Evolutionary conservation across 2,797 vertebrate species (phyloP), one percentile per base, ranked within the genome.

Genomic region (Phataginus tricuspis): DNA sequence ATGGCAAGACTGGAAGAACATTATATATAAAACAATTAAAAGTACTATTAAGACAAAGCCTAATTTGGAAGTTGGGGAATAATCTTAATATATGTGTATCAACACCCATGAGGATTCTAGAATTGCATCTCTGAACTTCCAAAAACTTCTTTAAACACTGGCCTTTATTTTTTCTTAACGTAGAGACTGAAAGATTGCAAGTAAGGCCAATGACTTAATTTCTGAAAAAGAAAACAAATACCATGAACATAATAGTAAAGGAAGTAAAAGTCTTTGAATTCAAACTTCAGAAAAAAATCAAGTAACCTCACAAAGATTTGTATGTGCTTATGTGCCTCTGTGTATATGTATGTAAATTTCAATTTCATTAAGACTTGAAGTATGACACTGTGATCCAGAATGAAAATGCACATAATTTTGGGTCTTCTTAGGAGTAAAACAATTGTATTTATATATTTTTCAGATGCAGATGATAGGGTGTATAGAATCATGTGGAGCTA

Each of bases 221-320:
- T n/a, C 14, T 89, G 59, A 72, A 59, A 45, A 51, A 14, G 31
- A 79, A 12, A 90, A 45, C 63, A 16, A 53, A 66, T 14, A 83
- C 42, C n/a, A n/a, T 57, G 37, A 39, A 53, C 4, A 29, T 59
- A 90, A 45, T 64, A 79, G 25, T 51, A 80, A 72, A 61, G 39
- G 0, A 75, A 55, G 4, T 89, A 86, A 64, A 39, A 92, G 7
- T 87, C 13, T 79, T 4, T 72, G 6, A 16, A 53, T 93, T 84
- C 27, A 93, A 96, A 82, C 27, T 49, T 90, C 21, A 79, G 37
- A 78, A 92, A 78, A 92, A 86, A 82, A 63, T 2, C n/a, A 85
- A 90, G 45, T 15, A 68, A 37, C 15, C 45, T 79, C 34, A 31
- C 13, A 61, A 57, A 86, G 42, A 93, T 55, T 45, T 53, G 13